Conservation (phyloP, 2,888 invertebrate genomes). For the Agriopis aurantiaria region DNA sequence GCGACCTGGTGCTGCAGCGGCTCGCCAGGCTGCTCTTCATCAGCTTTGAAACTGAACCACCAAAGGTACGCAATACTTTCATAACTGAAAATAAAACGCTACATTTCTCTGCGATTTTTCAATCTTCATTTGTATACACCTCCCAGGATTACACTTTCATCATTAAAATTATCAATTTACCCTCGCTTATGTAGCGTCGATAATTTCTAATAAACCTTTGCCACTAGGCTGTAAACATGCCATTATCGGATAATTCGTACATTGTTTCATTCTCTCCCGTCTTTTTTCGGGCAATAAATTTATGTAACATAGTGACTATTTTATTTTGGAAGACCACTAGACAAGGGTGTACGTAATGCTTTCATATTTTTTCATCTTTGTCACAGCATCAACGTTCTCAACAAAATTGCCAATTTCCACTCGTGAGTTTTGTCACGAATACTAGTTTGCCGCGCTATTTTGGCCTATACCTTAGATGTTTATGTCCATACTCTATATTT, state of each 20-base stretch:
- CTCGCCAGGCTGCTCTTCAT: constrained; percentile 91
- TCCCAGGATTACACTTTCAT: too few species aligned
- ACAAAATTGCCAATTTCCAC: constrained; percentile 15
- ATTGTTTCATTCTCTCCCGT: background rate
- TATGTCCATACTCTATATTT: background rate
- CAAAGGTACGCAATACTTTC: constrained; percentile 62
- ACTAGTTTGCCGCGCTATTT: constrained; percentile 5
- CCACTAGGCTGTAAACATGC: background rate
- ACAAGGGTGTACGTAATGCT: constrained; percentile 8
- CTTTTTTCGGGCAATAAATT: background rate
- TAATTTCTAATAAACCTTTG: background rate
- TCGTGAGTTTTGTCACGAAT: constrained; percentile 6
- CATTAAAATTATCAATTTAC: too few species aligned
- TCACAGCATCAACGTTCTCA: background rate
- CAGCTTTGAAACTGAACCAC: constrained; percentile 87
- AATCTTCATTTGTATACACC: background rate
- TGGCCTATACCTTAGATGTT: background rate
- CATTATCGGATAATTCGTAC: background rate
- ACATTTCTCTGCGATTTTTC: background rate
- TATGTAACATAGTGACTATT: background rate
- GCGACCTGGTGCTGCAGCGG: constrained; percentile 90
- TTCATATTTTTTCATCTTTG: constrained; percentile 13
- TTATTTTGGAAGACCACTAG: constrained; percentile 2
- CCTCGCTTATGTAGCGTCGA: too few species aligned
- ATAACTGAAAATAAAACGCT: background rate